phyloP scores from a whole-genome alignment of 1,140 invertebrate species.

The Papilio aristodemus region DNA sequence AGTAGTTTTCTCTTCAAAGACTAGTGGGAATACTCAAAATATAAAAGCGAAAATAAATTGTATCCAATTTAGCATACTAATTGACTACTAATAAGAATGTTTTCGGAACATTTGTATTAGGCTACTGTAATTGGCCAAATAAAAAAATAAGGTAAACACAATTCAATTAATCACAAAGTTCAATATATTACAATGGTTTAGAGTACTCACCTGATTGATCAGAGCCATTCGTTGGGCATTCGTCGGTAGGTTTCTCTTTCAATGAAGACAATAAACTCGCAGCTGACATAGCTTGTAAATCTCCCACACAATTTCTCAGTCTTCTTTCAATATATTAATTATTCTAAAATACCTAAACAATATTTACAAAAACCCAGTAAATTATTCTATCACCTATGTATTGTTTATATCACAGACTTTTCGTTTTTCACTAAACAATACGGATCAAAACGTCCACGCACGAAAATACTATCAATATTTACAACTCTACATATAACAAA shows the following conservation, averaged over 20 bases:
- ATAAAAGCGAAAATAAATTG: background rate
- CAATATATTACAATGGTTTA: background rate
- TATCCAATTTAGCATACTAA: background rate
- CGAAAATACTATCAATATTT: slow-evolving; percentile 79
- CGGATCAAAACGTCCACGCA: slow-evolving; percentile 80
- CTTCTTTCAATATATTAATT: slow-evolving; percentile 78
- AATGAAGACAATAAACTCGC: slow-evolving; percentile 74
- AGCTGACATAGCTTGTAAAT: slow-evolving; percentile 78
- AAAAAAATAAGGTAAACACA: background rate
- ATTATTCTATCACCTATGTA: slow-evolving; percentile 78
- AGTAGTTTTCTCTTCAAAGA: background rate
- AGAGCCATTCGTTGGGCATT: slow-evolving; percentile 50
- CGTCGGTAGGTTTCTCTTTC: slow-evolving; percentile 74
- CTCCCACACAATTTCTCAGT: slow-evolving; percentile 73
- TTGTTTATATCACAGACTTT: slow-evolving; percentile 82
- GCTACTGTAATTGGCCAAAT: background rate
- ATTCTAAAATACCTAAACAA: slow-evolving; percentile 76
- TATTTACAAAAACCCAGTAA: slow-evolving; percentile 78
- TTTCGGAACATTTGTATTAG: background rate
- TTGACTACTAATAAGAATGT: slow-evolving; percentile 3
- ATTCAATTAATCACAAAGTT: background rate
- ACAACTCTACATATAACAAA: slow-evolving; percentile 76
- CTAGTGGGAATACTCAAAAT: background rate
- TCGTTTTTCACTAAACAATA: slow-evolving; percentile 80
- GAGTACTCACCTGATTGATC: slow-evolving; percentile 49